These are phyloP conservation scores for Pyrgus malvae DNA, from an alignment of 2,888 invertebrate genomes.

Conservation along the genomic window DNA sequence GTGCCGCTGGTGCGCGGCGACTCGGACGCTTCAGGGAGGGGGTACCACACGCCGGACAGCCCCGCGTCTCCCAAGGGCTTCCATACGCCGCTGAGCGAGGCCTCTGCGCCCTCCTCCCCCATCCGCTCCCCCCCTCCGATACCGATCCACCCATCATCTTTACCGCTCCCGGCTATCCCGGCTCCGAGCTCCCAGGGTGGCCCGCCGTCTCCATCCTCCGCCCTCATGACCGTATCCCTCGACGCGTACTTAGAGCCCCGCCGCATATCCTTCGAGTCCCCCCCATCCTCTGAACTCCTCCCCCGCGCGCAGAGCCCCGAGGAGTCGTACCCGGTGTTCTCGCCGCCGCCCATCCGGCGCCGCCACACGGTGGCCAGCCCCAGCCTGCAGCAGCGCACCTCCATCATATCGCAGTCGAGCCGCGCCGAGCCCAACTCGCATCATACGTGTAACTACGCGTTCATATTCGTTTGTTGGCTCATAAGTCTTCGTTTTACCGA, in stretches of 20 bases:
- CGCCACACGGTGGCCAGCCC: conserved; percentile 80
- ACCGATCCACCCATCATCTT: conserved; percentile 82
- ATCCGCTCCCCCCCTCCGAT: conserved; percentile 48
- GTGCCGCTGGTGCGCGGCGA: conserved; percentile 79
- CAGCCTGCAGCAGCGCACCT: conserved; percentile 84
- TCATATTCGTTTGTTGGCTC: background rate
- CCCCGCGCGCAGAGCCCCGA: conserved; percentile 87
- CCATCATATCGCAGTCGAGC: conserved; percentile 89
- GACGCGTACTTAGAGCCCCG: conserved; percentile 93
- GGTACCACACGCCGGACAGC: conserved; percentile 75
- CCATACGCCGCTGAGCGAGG: conserved; percentile 88
- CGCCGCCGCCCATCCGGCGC: conserved; percentile 90
- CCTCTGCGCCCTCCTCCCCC: conserved; percentile 74
- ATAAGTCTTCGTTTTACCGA: too few relatives aligned
- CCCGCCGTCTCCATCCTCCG: conserved; percentile 91
- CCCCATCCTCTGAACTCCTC: conserved; percentile 87
- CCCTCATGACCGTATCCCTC: conserved; percentile 90
- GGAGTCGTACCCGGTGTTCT: conserved; percentile 92
- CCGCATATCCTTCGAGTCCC: conserved; percentile 90
- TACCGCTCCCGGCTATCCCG: conserved; percentile 65
- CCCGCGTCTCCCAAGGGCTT: conserved; percentile 83
- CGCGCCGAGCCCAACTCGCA: conserved; percentile 88
- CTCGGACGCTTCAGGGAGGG: conserved; percentile 80
- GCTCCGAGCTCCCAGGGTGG: conserved; percentile 54
- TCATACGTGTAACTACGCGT: conserved; percentile 91